A percentile compares a stretch with the other conserved stretches of the same genome.
Conservation (phyloP, 2,113 vertebrate species). For the Grammomys dolichurus region DNA sequence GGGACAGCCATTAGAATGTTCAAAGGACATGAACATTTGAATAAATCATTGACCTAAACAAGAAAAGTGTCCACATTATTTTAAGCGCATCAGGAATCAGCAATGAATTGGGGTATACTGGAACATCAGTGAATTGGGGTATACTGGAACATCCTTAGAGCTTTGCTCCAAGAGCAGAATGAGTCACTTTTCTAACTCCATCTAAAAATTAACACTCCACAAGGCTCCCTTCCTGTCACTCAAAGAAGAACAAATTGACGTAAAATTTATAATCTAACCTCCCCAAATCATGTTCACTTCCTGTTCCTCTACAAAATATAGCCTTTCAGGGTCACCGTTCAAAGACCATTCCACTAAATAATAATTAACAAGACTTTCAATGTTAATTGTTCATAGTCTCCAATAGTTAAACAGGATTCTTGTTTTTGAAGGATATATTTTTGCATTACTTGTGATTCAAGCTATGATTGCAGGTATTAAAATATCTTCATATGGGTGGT, state of each 20-base stretch:
- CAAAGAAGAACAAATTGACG: slow-evolving; percentile 9
- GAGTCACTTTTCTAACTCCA: not conserved
- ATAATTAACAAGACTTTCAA: slow-evolving; percentile 42
- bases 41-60: slow-evolving; percentile 51
- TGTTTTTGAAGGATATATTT: slow-evolving; percentile 43
- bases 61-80: slow-evolving; percentile 26
- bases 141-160: not conserved
- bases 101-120: not conserved
- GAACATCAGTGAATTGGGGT: slow-evolving; percentile 24
- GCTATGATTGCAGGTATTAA: not conserved
- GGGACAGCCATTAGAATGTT: slow-evolving; percentile 43
- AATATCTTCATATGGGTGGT: not conserved
- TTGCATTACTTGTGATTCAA: slow-evolving; percentile 16
- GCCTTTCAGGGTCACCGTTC: not conserved
- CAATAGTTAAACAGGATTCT: not conserved
- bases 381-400: not conserved
- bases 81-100: slow-evolving; percentile 46
- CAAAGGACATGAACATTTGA: slow-evolving; percentile 56
- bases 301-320: slow-evolving; percentile 1
- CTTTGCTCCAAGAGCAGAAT: slow-evolving; percentile 46
- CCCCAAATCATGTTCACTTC: slow-evolving; percentile 20
- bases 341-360: slow-evolving; percentile 32
- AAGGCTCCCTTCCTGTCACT: not conserved
- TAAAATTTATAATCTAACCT: slow-evolving; percentile 2
- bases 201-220: slow-evolving; percentile 29